Conservation (phyloP, 2,113 vertebrate genomes). For the Aegotheles bennettii region DNA sequence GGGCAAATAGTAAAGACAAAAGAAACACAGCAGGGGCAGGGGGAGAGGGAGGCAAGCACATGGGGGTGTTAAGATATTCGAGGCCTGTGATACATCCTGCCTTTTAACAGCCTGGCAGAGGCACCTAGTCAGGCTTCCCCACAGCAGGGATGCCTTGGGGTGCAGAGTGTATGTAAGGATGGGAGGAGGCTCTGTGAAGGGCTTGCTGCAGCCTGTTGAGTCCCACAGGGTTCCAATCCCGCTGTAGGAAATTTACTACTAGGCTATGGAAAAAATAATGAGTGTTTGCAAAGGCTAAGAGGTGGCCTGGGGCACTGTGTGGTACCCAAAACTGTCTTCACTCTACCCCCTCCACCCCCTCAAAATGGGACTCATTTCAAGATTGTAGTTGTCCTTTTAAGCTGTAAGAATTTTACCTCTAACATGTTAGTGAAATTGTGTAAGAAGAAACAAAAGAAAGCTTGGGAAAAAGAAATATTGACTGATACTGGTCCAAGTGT, state of each 20-base stretch:
- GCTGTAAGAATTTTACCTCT: not conserved
- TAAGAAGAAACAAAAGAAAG: not conserved
- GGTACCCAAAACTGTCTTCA: not conserved
- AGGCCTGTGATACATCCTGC: not conserved
- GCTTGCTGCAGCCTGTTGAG: not conserved
- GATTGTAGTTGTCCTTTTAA: not conserved
- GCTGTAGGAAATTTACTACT: not conserved
- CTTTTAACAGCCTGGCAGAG: not conserved
- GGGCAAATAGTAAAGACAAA: not conserved
- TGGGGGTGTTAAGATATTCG: fast-evolving
- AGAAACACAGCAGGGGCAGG: not conserved
- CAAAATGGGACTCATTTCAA: not conserved
- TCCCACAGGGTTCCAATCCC: not conserved
- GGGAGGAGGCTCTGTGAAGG: not conserved
- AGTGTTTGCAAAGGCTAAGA: not conserved
- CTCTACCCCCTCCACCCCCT: not conserved
- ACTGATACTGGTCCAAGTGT: not conserved
- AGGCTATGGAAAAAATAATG: conserved; percentile 8
- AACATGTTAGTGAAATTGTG: not conserved
- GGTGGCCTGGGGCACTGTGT: not conserved
- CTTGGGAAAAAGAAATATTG: not conserved
- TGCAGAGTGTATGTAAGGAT: not conserved
- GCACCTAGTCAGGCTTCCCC: not conserved
- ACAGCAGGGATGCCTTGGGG: not conserved
- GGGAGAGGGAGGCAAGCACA: too few relatives aligned